These are phyloP conservation scores for Enteromius mattozi DNA, from an alignment of 2,797 vertebrate genomes.

Conservation along the genomic window DNA sequence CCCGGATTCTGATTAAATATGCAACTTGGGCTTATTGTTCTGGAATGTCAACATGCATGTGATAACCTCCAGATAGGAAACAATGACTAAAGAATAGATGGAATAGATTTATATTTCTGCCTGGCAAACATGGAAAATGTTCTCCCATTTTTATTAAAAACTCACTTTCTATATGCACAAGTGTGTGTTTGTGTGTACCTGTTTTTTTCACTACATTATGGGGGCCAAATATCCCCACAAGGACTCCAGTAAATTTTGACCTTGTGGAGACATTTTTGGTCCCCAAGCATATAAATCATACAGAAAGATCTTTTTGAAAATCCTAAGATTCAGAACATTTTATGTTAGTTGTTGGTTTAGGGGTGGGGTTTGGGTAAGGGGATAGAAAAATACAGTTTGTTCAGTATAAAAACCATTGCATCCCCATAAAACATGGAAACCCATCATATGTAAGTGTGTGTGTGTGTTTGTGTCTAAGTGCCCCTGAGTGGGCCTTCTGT, in stretches of 20 bases:
- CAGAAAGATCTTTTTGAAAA: background rate
- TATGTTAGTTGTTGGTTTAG: background rate
- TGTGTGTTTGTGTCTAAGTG: slow-evolving; percentile 28
- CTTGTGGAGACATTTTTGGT: background rate
- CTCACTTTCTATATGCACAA: background rate
- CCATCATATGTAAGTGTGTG: background rate
- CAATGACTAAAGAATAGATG: background rate
- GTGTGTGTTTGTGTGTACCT: background rate
- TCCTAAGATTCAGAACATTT: background rate
- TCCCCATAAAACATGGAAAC: background rate
- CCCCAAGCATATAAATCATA: background rate
- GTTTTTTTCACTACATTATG: background rate
- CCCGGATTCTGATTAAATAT: background rate
- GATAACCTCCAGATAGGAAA: background rate
- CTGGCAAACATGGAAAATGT: slow-evolving; percentile 57
- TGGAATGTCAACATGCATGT: background rate
- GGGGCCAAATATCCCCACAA: background rate
- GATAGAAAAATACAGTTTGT: background rate
- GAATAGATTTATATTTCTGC: background rate
- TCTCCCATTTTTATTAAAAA: slow-evolving; percentile 68
- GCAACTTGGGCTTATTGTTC: background rate
- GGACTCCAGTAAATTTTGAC: background rate
- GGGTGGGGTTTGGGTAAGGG: background rate
- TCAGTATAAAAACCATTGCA: background rate
- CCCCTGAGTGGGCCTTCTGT: slow-evolving; percentile 25